phyloP scores from a whole-genome alignment of 1,140 invertebrate species.

The Diachasmimorpha longicaudata region DNA sequence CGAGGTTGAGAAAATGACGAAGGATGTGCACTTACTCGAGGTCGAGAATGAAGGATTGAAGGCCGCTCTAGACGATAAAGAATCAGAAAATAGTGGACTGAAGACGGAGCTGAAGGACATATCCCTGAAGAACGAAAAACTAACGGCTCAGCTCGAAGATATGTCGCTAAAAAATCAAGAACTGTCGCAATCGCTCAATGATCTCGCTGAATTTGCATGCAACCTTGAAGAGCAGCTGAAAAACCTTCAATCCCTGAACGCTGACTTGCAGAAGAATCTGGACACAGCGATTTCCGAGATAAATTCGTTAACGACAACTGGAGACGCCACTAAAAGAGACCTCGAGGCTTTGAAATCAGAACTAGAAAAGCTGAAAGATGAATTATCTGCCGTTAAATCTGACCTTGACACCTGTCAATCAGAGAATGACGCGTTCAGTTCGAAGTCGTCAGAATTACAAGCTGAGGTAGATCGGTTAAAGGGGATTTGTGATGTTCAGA shows the following conservation, averaged over 20 bases:
- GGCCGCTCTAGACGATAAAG: too few species aligned
- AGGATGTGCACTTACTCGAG: background rate
- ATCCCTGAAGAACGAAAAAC: background rate
- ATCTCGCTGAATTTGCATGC: background rate
- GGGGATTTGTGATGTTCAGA: background rate
- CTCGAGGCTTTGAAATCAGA: background rate
- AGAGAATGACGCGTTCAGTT: background rate
- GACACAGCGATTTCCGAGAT: constrained; percentile 7
- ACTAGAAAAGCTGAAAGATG: background rate
- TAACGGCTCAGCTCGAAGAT: background rate
- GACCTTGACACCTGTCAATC: background rate
- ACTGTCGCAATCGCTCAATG: background rate
- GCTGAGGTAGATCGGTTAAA: background rate
- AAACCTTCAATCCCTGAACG: constrained; percentile 18
- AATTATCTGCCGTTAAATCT: background rate
- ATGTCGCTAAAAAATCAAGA: background rate
- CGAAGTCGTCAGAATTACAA: background rate
- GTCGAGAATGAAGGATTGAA: background rate
- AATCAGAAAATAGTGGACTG: background rate
- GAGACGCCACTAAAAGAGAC: background rate
- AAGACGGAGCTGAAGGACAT: background rate
- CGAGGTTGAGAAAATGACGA: constrained; percentile 6
- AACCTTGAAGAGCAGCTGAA: background rate
- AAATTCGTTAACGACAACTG: background rate
- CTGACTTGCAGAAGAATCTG: constrained; percentile 1